Evolutionary conservation across 1,140 invertebrate genomes (phyloP).

Genomic region (Drosophila albomicans): DNA sequence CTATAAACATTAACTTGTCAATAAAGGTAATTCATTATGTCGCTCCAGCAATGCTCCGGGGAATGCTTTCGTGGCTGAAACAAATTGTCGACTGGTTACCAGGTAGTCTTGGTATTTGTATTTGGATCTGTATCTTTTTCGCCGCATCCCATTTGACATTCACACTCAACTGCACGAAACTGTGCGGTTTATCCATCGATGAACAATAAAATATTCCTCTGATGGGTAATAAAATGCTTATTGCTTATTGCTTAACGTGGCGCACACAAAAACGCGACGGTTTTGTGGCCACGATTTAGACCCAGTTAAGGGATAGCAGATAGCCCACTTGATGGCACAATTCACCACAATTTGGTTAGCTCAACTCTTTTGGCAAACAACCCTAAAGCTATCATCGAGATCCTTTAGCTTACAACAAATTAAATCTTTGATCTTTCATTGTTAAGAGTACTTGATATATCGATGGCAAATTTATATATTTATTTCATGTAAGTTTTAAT

Average conservation of each 20-base stretch:
- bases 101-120: constrained; percentile 7
- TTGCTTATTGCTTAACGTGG: constrained; percentile 53
- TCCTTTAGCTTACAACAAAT: neutral
- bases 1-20: constrained; percentile 85
- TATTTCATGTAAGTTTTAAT: no score
- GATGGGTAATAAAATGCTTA: constrained; percentile 78
- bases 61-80: constrained; percentile 41
- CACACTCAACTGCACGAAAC: constrained; percentile 45
- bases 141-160: constrained; percentile 55
- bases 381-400: neutral
- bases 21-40: constrained; percentile 85
- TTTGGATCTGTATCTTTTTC: constrained; percentile 23
- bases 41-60: constrained; percentile 64
- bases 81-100: constrained; percentile 45
- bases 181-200: constrained; percentile 32
- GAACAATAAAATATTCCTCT: constrained; percentile 74
- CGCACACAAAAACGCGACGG: constrained; percentile 4
- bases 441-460: no score
- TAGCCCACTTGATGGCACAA: constrained; percentile 4
- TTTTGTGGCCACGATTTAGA: constrained; percentile 8
- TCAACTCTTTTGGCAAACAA: neutral
- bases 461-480: no score
- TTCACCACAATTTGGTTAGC: constrained; percentile 3
- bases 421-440: no score
- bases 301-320: neutral